Evolutionary conservation across 1,140 invertebrate species (phyloP).

Genomic region (Daktulosphaira vitifoliae): DNA sequence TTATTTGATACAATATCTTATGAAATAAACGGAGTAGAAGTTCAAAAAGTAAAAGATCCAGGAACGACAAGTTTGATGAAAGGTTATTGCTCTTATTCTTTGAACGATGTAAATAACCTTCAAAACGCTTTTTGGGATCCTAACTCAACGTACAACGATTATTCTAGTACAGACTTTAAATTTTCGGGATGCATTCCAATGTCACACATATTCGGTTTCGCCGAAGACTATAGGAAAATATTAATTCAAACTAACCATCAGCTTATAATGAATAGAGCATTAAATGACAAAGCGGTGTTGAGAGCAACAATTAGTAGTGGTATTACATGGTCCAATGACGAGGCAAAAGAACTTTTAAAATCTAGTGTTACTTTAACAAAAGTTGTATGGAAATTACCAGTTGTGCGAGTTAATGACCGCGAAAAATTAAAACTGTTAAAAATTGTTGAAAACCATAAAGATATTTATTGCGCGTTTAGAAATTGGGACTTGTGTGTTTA

Average conservation of each 20-base stretch:
- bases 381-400: constrained; percentile 40
- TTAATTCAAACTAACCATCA: constrained; percentile 45
- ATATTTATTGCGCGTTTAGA: too few relatives aligned
- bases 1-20: constrained; percentile 46
- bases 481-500: too few relatives aligned
- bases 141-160: too few relatives aligned
- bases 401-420: constrained; percentile 37
- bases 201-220: constrained; percentile 40
- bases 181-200: constrained; percentile 44
- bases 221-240: constrained; percentile 45
- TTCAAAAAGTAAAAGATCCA: constrained; percentile 44
- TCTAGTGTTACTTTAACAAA: constrained; percentile 35
- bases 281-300: constrained; percentile 38
- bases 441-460: too few relatives aligned
- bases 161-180: too few relatives aligned
- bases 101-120: constrained; percentile 36
- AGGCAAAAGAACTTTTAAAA: background rate
- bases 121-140: too few relatives aligned
- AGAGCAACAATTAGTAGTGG: background rate
- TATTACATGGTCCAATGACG: constrained; percentile 21
- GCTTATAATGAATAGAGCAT: constrained; percentile 43
- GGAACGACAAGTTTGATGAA: constrained; percentile 44
- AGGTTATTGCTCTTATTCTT: constrained; percentile 39
- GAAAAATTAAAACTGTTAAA: too few relatives aligned
- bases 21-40: too few relatives aligned